A percentile compares a stretch with the other conserved stretches of the same genome.
phyloP scores from a whole-genome alignment of 2,797 vertebrate species.

The Neopelma chrysocephalum region DNA sequence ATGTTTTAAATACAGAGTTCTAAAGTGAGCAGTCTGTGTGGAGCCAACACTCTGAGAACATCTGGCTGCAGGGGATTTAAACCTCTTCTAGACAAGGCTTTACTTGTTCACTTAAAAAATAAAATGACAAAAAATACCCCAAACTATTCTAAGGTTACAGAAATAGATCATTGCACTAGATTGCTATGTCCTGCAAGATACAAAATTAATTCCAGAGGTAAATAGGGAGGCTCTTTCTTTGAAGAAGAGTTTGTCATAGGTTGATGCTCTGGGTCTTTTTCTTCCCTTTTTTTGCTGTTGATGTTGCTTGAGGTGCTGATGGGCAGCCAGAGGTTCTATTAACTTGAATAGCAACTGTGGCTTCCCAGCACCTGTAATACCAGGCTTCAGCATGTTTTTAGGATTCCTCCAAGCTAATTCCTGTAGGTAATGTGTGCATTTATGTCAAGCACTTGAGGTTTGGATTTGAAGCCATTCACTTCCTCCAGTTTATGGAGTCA shows the following conservation, averaged over 20 bases:
- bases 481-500: neutral
- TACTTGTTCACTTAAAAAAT: neutral
- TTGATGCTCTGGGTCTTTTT: neutral
- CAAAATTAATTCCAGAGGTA: neutral
- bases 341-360: neutral
- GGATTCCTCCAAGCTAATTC: neutral
- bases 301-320: neutral
- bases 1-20: neutral
- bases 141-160: neutral
- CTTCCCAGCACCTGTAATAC: neutral
- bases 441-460: neutral
- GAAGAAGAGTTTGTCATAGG: neutral
- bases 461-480: neutral
- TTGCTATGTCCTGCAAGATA: neutral
- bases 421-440: neutral
- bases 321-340: neutral
- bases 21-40: neutral
- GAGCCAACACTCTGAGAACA: neutral
- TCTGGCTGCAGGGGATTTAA: conserved; percentile 19
- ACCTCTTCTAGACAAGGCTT: conserved; percentile 9
- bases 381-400: neutral
- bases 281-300: neutral
- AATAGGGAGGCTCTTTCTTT: neutral
- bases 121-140: neutral
- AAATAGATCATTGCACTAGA: neutral